phyloP scores from a whole-genome alignment of 2,113 vertebrate genomes.

The Gracilinanus agilis region DNA sequence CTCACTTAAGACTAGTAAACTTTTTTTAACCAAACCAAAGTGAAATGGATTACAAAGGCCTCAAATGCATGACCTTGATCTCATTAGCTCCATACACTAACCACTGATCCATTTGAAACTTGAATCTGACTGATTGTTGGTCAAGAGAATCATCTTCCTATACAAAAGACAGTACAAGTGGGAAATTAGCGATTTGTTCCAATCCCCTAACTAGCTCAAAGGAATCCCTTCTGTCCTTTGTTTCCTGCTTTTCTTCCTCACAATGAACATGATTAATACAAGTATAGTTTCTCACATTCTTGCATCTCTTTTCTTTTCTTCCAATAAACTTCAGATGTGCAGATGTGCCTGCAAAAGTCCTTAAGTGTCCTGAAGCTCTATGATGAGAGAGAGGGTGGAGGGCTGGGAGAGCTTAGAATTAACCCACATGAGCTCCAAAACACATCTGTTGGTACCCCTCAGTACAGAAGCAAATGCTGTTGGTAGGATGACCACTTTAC shows the following conservation, averaged over 20 bases:
- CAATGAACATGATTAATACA: conserved; percentile 18
- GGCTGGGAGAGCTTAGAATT: conserved; percentile 33
- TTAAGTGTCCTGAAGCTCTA: conserved; percentile 16
- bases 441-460: conserved; percentile 20
- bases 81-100: background rate
- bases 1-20: background rate
- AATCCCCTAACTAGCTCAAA: conserved; percentile 23
- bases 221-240: conserved; percentile 30
- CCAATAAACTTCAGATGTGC: background rate
- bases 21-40: background rate
- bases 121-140: background rate
- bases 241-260: conserved; percentile 25
- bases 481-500: conserved; percentile 46
- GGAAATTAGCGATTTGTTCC: conserved; percentile 8
- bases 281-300: background rate
- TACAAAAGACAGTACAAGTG: background rate
- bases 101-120: background rate
- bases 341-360: conserved; percentile 21
- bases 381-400: background rate
- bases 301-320: conserved; percentile 25
- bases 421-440: background rate
- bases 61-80: background rate
- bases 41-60: background rate
- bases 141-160: background rate
- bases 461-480: conserved; percentile 45